phyloP scores from a whole-genome alignment of 2,888 invertebrate genomes.

The Ectemnius cavifrons region DNA sequence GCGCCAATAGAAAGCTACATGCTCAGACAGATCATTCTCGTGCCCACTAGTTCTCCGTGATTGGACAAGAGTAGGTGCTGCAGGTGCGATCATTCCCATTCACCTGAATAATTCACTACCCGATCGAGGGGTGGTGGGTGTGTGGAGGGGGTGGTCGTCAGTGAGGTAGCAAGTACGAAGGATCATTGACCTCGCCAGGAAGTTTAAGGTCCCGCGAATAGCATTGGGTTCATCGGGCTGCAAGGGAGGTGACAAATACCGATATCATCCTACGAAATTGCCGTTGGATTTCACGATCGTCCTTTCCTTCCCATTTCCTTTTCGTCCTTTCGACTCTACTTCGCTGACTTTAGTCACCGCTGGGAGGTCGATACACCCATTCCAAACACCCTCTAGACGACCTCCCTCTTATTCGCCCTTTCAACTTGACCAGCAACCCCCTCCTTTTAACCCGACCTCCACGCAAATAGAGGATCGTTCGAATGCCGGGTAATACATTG shows the following conservation, averaged over 20 bases:
- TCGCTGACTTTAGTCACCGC: conserved; percentile 4
- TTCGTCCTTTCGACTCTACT: conserved; percentile 6
- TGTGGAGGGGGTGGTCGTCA: no score
- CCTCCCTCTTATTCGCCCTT: conserved; percentile 35
- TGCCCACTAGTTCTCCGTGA: no score
- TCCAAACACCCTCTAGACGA: conserved; percentile 39
- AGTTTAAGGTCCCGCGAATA: conserved; percentile 64
- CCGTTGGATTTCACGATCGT: conserved; percentile 36
- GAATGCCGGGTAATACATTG: no score
- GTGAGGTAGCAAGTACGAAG: conserved; percentile 33
- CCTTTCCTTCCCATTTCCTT: conserved; percentile 7
- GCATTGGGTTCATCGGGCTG: not conserved
- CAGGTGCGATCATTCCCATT: conserved; percentile 42
- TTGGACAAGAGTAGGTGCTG: not conserved
- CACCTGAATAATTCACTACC: not conserved
- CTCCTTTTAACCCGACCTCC: conserved; percentile 73
- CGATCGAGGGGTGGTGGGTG: conserved; percentile 14
- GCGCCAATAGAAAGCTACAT: no score
- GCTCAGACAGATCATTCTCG: no score
- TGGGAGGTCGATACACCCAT: conserved; percentile 34
- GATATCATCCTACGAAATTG: conserved; percentile 13
- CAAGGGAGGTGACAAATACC: conserved; percentile 53
- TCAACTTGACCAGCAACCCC: conserved; percentile 30
- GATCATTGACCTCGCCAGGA: conserved; percentile 62
- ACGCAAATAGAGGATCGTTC: not conserved